Conservation (phyloP, 1,140 invertebrate species). For the Drosophila ananassae region DNA sequence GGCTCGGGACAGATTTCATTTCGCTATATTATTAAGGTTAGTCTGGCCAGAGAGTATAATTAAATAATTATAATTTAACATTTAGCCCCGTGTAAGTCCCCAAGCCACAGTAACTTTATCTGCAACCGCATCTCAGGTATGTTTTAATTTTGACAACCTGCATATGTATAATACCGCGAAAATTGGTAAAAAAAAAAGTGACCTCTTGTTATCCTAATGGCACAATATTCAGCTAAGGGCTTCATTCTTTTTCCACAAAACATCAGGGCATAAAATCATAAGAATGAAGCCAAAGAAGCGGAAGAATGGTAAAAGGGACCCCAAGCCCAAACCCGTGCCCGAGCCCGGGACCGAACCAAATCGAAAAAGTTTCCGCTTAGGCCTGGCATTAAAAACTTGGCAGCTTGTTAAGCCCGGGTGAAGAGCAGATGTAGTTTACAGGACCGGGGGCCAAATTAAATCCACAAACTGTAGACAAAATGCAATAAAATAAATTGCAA, state of each 20-base stretch:
- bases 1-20: no score
- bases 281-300: conserved; percentile 15
- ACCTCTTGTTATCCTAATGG: conserved; percentile 22
- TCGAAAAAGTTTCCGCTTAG: conserved; percentile 74
- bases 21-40: neutral
- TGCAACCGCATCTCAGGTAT: conserved; percentile 6
- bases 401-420: conserved; percentile 64
- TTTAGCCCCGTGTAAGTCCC: conserved; percentile 7
- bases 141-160: neutral
- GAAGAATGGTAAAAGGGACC: conserved; percentile 22
- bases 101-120: conserved; percentile 18
- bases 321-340: neutral
- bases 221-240: conserved; percentile 1
- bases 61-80: no score
- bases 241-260: conserved; percentile 1
- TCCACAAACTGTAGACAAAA: conserved; percentile 73
- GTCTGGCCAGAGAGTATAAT: neutral
- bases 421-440: conserved; percentile 55
- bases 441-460: conserved; percentile 69
- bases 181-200: conserved; percentile 31
- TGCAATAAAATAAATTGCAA: conserved; percentile 82
- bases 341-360: conserved; percentile 27
- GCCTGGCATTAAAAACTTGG: conserved; percentile 75
- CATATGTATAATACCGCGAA: neutral
- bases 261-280: conserved; percentile 50